These are phyloP conservation scores for Cephalopterus ornatus DNA, from an alignment of 2,113 vertebrate species.

Conservation along the genomic window DNA sequence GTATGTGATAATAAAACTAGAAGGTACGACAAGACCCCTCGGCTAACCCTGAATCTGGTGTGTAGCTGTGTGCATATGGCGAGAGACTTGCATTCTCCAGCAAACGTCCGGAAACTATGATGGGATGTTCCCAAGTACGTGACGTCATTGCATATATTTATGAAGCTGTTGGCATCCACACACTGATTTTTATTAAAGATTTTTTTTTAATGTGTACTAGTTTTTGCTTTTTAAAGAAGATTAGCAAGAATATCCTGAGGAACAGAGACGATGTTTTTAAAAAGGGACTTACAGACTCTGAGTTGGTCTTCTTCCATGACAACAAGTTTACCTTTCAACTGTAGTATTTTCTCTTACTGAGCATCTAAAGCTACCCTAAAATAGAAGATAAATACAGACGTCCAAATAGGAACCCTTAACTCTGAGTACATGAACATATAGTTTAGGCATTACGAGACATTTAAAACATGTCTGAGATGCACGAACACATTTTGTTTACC, in stretches of 20 bases:
- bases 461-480: neutral
- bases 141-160: neutral
- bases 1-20: neutral
- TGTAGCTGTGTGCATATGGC: accelerated
- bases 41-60: neutral
- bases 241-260: neutral
- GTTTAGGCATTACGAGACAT: neutral
- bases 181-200: neutral
- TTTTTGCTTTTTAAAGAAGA: neutral
- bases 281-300: neutral
- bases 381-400: neutral
- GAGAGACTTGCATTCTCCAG: neutral
- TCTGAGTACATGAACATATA: neutral
- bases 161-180: neutral
- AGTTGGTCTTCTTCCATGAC: neutral
- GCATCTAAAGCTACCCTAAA: neutral
- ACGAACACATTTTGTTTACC: neutral
- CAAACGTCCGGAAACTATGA: neutral
- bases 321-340: neutral
- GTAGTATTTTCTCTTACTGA: neutral
- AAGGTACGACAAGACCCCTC: neutral
- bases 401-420: neutral
- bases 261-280: neutral
- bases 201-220: neutral
- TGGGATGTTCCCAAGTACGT: neutral